phyloP scores from a whole-genome alignment of 2,113 vertebrate species.

The Equus quagga region DNA sequence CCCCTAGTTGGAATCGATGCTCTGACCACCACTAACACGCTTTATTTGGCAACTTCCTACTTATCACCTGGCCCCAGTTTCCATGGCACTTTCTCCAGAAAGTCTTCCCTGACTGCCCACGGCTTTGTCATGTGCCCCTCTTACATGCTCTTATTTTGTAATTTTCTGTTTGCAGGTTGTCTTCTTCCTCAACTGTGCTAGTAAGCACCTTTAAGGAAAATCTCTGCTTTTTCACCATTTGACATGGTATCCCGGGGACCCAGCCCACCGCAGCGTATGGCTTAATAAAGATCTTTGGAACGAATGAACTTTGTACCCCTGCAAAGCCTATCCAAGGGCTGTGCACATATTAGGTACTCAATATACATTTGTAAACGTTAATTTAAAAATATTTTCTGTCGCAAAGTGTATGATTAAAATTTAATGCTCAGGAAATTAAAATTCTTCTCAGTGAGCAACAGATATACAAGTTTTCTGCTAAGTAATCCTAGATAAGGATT shows the following conservation, averaged over 20 bases:
- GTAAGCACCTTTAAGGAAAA: neutral
- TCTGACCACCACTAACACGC: neutral
- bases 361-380: neutral
- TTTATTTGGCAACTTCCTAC: neutral
- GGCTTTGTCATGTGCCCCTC: neutral
- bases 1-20: neutral
- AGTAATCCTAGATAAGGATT: neutral
- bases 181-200: neutral
- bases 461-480: neutral
- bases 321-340: neutral
- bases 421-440: neutral
- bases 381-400: slow-evolving; percentile 39
- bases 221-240: neutral
- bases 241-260: neutral
- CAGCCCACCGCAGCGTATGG: neutral
- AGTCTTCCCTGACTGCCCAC: neutral
- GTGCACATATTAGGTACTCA: neutral
- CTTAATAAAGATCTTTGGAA: neutral
- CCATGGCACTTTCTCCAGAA: neutral
- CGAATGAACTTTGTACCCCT: neutral
- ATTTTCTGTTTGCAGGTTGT: neutral
- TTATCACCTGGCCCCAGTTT: neutral
- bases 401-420: neutral
- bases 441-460: neutral
- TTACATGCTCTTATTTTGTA: neutral